Conservation (phyloP, 1,140 invertebrate genomes). For the Helicorthomorpha holstii region DNA sequence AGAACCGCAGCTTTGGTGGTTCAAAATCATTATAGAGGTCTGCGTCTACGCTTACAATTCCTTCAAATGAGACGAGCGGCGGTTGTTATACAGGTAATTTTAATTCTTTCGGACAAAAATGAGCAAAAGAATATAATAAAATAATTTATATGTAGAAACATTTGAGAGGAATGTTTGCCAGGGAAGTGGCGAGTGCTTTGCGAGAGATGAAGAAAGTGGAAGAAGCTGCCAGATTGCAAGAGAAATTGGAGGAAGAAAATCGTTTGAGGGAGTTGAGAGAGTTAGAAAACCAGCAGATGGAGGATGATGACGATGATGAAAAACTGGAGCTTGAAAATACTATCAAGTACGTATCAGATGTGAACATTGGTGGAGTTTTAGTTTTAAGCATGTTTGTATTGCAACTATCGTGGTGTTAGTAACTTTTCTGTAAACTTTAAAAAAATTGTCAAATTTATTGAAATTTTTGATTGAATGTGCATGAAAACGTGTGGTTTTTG, state of each 20-base stretch:
- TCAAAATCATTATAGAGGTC: constrained; percentile 71
- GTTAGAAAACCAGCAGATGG: constrained; percentile 22
- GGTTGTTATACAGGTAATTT: constrained; percentile 62
- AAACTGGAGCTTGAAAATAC: constrained; percentile 30
- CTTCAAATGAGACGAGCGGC: constrained; percentile 64
- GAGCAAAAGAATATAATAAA: too few species aligned
- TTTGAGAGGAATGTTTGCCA: constrained; percentile 71
- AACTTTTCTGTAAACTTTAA: too few species aligned
- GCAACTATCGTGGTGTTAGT: too few species aligned
- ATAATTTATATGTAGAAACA: constrained; percentile 26
- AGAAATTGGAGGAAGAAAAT: constrained; percentile 49
- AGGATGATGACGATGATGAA: constrained; percentile 24
- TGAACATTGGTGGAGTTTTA: too few species aligned
- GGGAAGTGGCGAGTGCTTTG: constrained; percentile 64
- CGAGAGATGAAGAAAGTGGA: constrained; percentile 80
- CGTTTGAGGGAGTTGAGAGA: constrained; percentile 23
- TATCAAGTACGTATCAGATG: constrained; percentile 31
- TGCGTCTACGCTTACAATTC: constrained; percentile 66
- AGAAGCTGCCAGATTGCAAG: constrained; percentile 67
- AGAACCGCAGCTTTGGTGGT: constrained; percentile 55
- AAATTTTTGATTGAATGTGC: too few species aligned
- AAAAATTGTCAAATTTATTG: too few species aligned
- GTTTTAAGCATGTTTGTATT: too few species aligned
- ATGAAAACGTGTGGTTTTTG: too few species aligned
- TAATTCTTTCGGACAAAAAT: background rate